A percentile compares a stretch with the other conserved stretches of the same genome.
These are phyloP conservation scores for Allolobophora icterica DNA, from an alignment of 2,888 invertebrate genomes.

Conservation along the genomic window DNA sequence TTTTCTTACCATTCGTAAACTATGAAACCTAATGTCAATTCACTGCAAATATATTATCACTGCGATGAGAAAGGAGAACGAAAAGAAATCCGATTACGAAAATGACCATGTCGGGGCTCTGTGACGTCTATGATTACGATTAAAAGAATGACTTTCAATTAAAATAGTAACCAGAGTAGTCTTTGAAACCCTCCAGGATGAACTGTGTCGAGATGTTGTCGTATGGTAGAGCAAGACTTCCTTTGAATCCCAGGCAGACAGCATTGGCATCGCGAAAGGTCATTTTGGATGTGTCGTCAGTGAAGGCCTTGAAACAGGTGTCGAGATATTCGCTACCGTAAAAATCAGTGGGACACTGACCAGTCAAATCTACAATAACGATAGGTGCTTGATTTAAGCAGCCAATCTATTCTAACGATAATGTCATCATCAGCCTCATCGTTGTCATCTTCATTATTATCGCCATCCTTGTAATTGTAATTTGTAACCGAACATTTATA, in stretches of 20 bases:
- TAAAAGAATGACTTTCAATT: no score
- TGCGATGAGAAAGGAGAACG: neutral
- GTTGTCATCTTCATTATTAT: neutral
- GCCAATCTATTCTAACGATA: neutral
- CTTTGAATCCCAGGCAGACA: neutral
- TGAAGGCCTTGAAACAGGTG: neutral
- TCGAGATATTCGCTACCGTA: neutral
- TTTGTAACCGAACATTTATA: no score
- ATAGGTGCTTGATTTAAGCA: neutral
- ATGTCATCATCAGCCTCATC: neutral
- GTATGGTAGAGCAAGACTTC: neutral
- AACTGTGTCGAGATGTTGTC: neutral
- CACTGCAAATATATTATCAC: neutral
- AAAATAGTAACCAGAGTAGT: neutral
- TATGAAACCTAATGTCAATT: no score
- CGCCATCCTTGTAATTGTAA: no score
- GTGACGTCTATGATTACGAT: neutral
- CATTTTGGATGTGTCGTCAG: neutral
- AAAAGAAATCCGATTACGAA: neutral
- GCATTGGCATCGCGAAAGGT: neutral
- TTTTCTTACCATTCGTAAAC: no score
- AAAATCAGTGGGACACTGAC: neutral
- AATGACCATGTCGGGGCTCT: neutral
- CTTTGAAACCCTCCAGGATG: neutral
- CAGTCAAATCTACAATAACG: neutral